Percentiles rank a stretch among this genome's conserved stretches.
Evolutionary conservation across 1,140 invertebrate species (phyloP).

Genomic region (Elymnias hypermnestra): DNA sequence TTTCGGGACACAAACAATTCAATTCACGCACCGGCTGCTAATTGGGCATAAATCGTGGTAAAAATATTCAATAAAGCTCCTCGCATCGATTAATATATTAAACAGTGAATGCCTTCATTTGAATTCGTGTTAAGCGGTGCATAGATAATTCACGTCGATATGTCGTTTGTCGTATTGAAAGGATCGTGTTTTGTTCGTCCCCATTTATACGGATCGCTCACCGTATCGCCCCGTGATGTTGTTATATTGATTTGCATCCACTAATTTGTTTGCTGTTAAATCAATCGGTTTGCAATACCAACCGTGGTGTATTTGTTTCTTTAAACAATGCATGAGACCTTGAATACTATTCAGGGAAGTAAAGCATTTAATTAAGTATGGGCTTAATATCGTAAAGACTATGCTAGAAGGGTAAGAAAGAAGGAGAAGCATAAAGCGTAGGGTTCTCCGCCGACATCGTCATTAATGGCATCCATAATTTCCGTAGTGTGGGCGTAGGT

Average conservation of each 20-base stretch:
- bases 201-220: conserved; percentile 21
- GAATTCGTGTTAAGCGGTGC: conserved; percentile 54
- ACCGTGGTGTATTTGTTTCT: conserved; percentile 23
- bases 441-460: no score
- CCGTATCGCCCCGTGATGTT: conserved; percentile 13
- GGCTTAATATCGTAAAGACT: no score
- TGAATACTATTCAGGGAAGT: no score
- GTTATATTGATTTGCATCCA: conserved; percentile 32
- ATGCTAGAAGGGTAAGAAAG: no score
- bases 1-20: conserved; percentile 70
- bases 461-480: no score
- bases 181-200: conserved; percentile 37
- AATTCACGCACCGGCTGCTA: conserved; percentile 68
- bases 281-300: conserved; percentile 17
- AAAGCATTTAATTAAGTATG: no score
- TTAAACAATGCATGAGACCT: not conserved
- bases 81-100: conserved; percentile 67
- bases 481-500: no score
- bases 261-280: conserved; percentile 44
- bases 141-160: conserved; percentile 57
- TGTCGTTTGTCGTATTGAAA: conserved; percentile 36
- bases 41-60: conserved; percentile 70
- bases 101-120: conserved; percentile 60
- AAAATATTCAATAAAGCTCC: conserved; percentile 71
- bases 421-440: no score